Conservation (phyloP, 2,113 vertebrate species). For the Ancistrus triradiatus region DNA sequence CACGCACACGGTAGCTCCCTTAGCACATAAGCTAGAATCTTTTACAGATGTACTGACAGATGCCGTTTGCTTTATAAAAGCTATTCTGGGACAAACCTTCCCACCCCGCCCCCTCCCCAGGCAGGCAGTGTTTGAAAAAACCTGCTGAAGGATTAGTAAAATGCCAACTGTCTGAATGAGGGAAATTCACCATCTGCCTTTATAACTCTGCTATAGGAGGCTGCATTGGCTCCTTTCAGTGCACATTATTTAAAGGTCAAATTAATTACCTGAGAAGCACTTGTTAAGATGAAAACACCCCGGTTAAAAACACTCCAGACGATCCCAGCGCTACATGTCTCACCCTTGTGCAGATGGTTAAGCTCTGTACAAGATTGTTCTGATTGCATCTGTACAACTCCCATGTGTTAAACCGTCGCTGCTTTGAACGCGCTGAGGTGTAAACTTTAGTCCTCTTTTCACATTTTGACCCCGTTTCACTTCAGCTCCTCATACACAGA, state of each 20-base stretch:
- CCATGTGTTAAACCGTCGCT: conserved; percentile 28
- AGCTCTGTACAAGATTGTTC: conserved; percentile 22
- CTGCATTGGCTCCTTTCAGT: background rate
- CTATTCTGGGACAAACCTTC: conserved; percentile 20
- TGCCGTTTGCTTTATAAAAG: conserved; percentile 25
- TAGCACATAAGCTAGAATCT: background rate
- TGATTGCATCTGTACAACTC: conserved; percentile 36
- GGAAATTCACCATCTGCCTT: conserved; percentile 37
- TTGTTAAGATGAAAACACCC: conserved; percentile 32
- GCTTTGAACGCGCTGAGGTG: background rate
- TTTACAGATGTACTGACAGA: conserved; percentile 22
- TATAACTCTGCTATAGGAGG: conserved; percentile 14
- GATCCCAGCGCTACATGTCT: conserved; percentile 10
- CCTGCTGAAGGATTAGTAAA: conserved; percentile 38
- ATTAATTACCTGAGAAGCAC: conserved; percentile 35
- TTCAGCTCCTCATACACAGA: background rate
- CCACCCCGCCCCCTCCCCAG: background rate
- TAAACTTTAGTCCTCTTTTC: conserved; percentile 31
- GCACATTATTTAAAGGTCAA: conserved; percentile 20
- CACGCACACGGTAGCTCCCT: background rate
- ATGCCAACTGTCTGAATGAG: conserved; percentile 36
- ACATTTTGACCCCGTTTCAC: background rate
- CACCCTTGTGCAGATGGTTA: conserved; percentile 43
- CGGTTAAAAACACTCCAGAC: conserved; percentile 23
- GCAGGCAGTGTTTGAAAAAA: conserved; percentile 10